These are phyloP conservation scores for Mesoligia furuncula DNA, from an alignment of 2,888 invertebrate genomes.

Conservation along the genomic window DNA sequence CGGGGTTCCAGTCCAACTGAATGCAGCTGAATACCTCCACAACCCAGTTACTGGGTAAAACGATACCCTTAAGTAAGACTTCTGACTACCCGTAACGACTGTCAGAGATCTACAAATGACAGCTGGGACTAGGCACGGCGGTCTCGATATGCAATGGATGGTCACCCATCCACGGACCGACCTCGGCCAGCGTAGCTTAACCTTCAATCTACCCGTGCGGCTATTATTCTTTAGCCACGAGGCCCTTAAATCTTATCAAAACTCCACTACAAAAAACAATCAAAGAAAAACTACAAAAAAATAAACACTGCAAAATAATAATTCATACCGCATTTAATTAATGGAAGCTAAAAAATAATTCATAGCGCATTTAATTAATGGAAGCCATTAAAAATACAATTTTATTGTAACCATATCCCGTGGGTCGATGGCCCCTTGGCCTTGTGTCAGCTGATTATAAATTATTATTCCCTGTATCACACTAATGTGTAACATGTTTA, in stretches of 20 bases:
- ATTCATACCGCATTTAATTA: conserved; percentile 10
- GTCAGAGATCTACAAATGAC: no score
- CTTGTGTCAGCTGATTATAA: conserved; percentile 18
- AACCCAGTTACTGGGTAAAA: no score
- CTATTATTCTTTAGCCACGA: neutral
- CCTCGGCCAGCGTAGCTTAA: neutral
- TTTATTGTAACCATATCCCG: conserved; percentile 15
- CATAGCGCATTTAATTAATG: conserved; percentile 12
- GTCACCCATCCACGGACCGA: no score
- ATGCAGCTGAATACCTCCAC: no score
- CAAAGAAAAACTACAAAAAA: neutral
- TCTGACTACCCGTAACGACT: no score
- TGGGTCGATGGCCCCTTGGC: conserved; percentile 17
- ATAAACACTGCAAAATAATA: neutral
- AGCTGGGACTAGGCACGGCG: no score
- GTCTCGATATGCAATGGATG: no score
- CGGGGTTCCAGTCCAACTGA: no score
- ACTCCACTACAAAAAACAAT: neutral
- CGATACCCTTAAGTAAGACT: no score
- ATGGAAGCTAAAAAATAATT: neutral
- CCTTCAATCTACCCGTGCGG: neutral
- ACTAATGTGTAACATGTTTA: conserved; percentile 37
- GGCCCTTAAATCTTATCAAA: neutral
- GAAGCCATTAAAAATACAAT: conserved; percentile 16
- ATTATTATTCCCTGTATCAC: conserved; percentile 38